Evolutionary conservation across 2,888 invertebrate genomes (phyloP).

Genomic region (Phyllotreta striolata): DNA sequence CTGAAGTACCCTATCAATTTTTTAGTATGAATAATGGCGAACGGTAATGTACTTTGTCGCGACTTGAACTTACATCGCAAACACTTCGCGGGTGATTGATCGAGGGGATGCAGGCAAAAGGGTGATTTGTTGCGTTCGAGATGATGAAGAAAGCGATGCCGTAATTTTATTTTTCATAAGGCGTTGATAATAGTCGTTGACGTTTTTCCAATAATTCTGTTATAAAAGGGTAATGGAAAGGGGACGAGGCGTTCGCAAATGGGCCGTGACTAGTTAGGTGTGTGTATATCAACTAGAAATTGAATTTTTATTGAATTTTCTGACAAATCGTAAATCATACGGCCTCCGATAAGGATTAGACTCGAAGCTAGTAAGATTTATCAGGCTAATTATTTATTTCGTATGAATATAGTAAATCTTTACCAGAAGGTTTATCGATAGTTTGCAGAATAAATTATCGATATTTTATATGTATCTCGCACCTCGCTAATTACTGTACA

Average conservation of each 20-base stretch:
- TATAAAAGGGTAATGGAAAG: slow-evolving; percentile 19
- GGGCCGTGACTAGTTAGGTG: slow-evolving; percentile 24
- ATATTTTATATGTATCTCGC: slow-evolving; percentile 26
- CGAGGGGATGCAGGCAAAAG: slow-evolving; percentile 3
- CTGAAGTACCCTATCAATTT: no score
- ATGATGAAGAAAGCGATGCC: slow-evolving; percentile 26
- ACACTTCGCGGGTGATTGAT: slow-evolving; percentile 20
- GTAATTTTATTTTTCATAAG: slow-evolving; percentile 32
- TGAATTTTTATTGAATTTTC: slow-evolving; percentile 31
- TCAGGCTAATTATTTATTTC: background rate
- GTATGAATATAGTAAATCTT: background rate
- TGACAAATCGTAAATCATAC: slow-evolving; percentile 11
- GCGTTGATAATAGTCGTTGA: slow-evolving; percentile 27
- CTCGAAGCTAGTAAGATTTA: background rate
- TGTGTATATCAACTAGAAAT: slow-evolving; percentile 24
- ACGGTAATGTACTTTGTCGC: no score
- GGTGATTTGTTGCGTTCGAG: slow-evolving; percentile 29
- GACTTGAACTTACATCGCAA: no score
- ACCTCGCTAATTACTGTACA: slow-evolving; percentile 23
- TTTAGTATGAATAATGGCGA: background rate
- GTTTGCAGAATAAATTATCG: background rate
- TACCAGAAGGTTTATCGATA: no score
- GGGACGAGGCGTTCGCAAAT: slow-evolving; percentile 22
- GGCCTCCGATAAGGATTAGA: slow-evolving; percentile 9
- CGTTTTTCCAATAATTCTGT: slow-evolving; percentile 31